Conservation (phyloP, 2,888 invertebrate species). For the Meghimatium bilineatum region DNA sequence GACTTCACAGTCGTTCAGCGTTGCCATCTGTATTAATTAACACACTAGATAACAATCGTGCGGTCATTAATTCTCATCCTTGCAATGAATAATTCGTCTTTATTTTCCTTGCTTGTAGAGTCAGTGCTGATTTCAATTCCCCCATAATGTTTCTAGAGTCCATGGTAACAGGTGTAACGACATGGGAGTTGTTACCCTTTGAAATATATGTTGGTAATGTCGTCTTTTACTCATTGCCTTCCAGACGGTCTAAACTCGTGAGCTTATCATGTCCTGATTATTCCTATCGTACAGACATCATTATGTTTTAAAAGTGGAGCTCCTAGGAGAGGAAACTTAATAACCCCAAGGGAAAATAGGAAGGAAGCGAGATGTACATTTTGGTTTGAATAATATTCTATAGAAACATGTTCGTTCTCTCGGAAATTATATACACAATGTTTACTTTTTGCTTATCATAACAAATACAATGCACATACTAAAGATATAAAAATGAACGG, state of each 20-base stretch:
- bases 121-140: conserved; percentile 8
- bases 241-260: background rate
- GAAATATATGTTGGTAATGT: conserved; percentile 13
- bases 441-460: too few relatives aligned
- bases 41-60: conserved; percentile 7
- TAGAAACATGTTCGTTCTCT: too few relatives aligned
- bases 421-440: too few relatives aligned
- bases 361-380: background rate
- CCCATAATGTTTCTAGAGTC: conserved; percentile 8
- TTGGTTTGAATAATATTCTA: too few relatives aligned
- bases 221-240: background rate
- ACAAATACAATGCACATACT: too few relatives aligned
- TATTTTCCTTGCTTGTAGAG: conserved; percentile 1
- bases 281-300: conserved; percentile 16
- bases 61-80: conserved; percentile 20
- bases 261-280: conserved; percentile 30
- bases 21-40: conserved; percentile 35
- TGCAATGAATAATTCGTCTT: background rate
- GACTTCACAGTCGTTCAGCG: conserved; percentile 23
- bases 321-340: background rate
- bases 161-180: conserved; percentile 31
- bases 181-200: conserved; percentile 33
- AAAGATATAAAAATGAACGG: too few relatives aligned
- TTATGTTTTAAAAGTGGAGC: conserved; percentile 28
- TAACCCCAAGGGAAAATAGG: background rate